A percentile compares a stretch with the other conserved stretches of the same genome.
phyloP scores from a whole-genome alignment of 2,888 invertebrate genomes.

The Zonitis immaculata region DNA sequence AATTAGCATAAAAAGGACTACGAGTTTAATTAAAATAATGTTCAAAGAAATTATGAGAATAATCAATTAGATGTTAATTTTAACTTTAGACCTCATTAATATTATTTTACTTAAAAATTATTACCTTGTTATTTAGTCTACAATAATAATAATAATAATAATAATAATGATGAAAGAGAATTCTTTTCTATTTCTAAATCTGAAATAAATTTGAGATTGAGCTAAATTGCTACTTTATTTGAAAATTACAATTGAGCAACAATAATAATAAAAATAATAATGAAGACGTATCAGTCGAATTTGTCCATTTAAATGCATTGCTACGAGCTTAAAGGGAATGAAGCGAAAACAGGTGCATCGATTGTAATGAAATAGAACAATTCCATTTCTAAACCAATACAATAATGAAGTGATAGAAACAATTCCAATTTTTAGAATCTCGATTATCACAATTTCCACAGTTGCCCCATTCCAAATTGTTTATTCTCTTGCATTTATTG shows the following conservation, averaged over 20 bases:
- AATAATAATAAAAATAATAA: not conserved
- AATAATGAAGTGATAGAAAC: too few relatives aligned
- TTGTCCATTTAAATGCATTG: constrained; percentile 1
- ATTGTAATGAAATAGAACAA: not conserved
- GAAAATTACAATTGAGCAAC: not conserved
- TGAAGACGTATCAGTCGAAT: not conserved
- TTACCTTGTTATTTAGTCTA: constrained; percentile 11
- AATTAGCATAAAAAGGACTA: constrained; percentile 17
- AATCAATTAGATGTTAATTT: constrained; percentile 16
- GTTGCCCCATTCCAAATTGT: too few relatives aligned
- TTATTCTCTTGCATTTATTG: too few relatives aligned
- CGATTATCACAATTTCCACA: too few relatives aligned
- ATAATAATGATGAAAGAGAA: not conserved
- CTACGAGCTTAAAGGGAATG: constrained; percentile 1
- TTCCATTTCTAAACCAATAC: not conserved
- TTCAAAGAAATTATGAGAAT: constrained; percentile 11
- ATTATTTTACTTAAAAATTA: constrained; percentile 16
- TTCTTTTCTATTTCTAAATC: not conserved
- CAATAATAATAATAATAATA: constrained; percentile 2
- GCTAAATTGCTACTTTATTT: not conserved
- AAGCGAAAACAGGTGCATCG: constrained; percentile 1
- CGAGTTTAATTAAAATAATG: constrained; percentile 16
- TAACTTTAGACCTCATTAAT: constrained; percentile 8
- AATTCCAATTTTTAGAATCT: too few relatives aligned
- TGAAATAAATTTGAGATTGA: constrained; percentile 1